Evolutionary conservation across 2,888 invertebrate species (phyloP).

Genomic region (Erebia aethiops): DNA sequence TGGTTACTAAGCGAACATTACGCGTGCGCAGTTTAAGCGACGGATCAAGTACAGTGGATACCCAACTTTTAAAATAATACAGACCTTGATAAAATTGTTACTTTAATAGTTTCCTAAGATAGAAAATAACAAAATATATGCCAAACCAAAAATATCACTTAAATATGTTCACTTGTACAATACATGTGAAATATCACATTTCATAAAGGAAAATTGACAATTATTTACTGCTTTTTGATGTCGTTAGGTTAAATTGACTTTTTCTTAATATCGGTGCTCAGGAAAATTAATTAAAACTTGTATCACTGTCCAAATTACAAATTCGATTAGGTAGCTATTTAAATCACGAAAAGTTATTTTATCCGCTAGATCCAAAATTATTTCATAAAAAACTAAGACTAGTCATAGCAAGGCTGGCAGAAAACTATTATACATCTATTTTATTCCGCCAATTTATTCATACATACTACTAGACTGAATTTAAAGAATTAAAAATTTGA

Average conservation of each 20-base stretch:
- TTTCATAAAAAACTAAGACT: slow-evolving; percentile 39
- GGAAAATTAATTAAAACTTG: slow-evolving; percentile 2
- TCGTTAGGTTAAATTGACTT: slow-evolving; percentile 39
- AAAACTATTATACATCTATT: slow-evolving; percentile 23
- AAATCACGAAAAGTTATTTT: slow-evolving; percentile 2
- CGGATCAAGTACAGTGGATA: neutral
- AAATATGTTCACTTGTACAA: slow-evolving; percentile 54
- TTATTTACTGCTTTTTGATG: slow-evolving; percentile 34
- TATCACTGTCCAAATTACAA: neutral
- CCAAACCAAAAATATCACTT: slow-evolving; percentile 76
- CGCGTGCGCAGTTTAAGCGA: no score
- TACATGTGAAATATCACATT: slow-evolving; percentile 69
- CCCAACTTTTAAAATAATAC: slow-evolving; percentile 53
- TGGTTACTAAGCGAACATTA: no score
- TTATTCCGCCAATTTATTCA: slow-evolving; percentile 28
- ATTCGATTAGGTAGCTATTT: neutral
- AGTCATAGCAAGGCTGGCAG: slow-evolving; percentile 34
- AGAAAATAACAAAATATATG: slow-evolving; percentile 75
- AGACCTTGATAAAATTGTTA: slow-evolving; percentile 60
- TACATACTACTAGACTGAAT: slow-evolving; percentile 4
- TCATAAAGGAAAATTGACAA: slow-evolving; percentile 62
- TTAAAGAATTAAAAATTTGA: neutral
- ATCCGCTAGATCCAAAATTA: slow-evolving; percentile 23
- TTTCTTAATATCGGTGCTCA: slow-evolving; percentile 17
- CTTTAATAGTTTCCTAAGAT: slow-evolving; percentile 66